phyloP scores from a whole-genome alignment of 2,797 vertebrate genomes.

The Artibeus lituratus region DNA sequence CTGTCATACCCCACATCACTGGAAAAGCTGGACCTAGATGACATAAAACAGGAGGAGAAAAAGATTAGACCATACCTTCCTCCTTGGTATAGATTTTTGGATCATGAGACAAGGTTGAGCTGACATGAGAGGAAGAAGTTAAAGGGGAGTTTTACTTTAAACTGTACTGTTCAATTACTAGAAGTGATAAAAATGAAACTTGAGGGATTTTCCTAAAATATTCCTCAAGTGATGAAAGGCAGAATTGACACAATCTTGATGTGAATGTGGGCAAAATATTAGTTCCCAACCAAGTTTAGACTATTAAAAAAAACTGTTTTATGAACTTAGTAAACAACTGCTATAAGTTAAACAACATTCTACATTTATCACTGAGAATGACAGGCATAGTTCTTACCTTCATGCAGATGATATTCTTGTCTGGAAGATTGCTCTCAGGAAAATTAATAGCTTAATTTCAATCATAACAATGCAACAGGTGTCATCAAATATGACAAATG shows the following conservation, averaged over 20 bases:
- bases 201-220: slow-evolving; percentile 57
- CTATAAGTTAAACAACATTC: neutral
- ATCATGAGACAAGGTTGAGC: neutral
- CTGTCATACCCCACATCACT: neutral
- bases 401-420: neutral
- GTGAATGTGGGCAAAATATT: neutral
- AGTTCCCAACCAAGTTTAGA: neutral
- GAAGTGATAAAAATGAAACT: slow-evolving; percentile 56
- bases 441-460: neutral
- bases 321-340: neutral
- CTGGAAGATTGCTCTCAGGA: neutral
- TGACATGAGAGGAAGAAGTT: slow-evolving; percentile 53
- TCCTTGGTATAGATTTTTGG: slow-evolving; percentile 1
- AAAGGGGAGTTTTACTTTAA: slow-evolving; percentile 55
- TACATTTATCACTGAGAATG: neutral
- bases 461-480: neutral
- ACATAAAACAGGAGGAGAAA: neutral
- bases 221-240: slow-evolving; percentile 7
- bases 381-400: neutral
- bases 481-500: neutral
- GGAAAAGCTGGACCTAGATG: slow-evolving; percentile 12
- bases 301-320: neutral
- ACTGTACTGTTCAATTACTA: slow-evolving; percentile 54
- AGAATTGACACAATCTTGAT: neutral
- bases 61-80: neutral